Conservation (phyloP, 2,888 invertebrate species). For the Drosophila meridiana region DNA sequence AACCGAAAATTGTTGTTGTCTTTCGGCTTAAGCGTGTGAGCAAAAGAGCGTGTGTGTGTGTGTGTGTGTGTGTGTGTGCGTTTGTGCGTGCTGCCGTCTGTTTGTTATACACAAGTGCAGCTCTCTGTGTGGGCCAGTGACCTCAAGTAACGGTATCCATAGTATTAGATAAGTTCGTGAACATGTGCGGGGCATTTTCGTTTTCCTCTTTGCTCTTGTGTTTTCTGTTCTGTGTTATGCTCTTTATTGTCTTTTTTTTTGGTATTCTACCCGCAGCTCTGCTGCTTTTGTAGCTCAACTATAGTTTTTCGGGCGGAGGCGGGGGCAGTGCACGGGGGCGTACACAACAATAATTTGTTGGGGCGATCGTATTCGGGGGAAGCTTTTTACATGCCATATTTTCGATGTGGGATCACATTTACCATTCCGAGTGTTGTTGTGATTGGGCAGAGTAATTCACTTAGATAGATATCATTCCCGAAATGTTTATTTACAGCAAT, state of each 20-base stretch:
- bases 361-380: conserved; percentile 24
- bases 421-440: conserved; percentile 40
- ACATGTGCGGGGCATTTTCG: conserved; percentile 40
- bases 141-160: conserved; percentile 80
- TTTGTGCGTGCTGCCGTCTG: conserved; percentile 27
- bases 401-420: conserved; percentile 1
- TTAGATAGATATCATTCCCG: conserved; percentile 17
- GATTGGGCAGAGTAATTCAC: conserved; percentile 17
- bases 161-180: conserved; percentile 76
- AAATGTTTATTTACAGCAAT: conserved; percentile 48
- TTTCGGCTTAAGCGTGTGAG: conserved; percentile 17
- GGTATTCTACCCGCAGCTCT: conserved; percentile 38
- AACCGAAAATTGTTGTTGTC: conserved; percentile 40
- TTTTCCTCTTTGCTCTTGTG: conserved; percentile 12
- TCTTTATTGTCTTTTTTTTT: conserved; percentile 20
- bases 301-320: conserved; percentile 9
- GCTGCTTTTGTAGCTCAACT: conserved; percentile 5
- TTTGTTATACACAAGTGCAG: conserved; percentile 64
- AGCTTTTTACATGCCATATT: conserved; percentile 35
- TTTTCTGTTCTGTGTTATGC: conserved; percentile 11
- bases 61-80: conserved; percentile 10
- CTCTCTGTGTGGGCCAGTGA: conserved; percentile 73
- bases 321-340: conserved; percentile 12
- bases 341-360: conserved; percentile 26
- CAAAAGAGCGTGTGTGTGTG: conserved; percentile 13